Evolutionary conservation across 2,888 invertebrate genomes (phyloP), one percentile per base, ranked within the genome.

Genomic region (Drosophila pseudotakahashii): DNA sequence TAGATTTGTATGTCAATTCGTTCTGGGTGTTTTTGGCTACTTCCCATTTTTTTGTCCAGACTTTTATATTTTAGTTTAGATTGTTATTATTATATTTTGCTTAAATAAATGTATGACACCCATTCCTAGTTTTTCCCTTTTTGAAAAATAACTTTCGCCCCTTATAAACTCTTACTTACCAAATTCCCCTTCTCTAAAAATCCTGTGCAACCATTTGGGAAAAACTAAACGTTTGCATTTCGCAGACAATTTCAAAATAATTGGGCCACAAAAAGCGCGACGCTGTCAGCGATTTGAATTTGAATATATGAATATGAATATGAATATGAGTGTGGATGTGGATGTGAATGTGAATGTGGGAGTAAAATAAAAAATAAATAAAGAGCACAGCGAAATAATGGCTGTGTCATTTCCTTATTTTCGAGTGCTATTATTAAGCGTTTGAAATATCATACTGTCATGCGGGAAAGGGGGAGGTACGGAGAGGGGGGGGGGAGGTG

Each of bases 401-500:
- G 82, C 82, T 88, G 83, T 83, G 82, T 83, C 82, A 83, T 75
- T 88, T 78, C 34, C 80, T 55, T 68, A 78, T 81, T 80, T 82
- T 88, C 37, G 81, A 85, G 88, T 83, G 86, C 81, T 83, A 78
- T 88, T 83, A 83, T 83, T 83, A 82, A 82, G 80, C 86, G 88
- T 83, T 83, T 83, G 88, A 83, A 83, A 83, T 85, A 88, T 83
- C 88, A 83, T 79, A 88, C 86, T 76, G 78, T 72, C 79, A 88
- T 88, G 82, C 82, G 88, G 88, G 82, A 81, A 16, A 26, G 34
- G 13, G 14, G 36, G 58, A 44, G 32, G n/a, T n/a, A n/a, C n/a
- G n/a, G n/a, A n/a, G n/a, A n/a, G n/a, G n/a, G n/a, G n/a, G n/a
- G n/a, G n/a, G n/a, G n/a, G n/a, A n/a, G 36, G 19, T 1, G 19